phyloP scores from a whole-genome alignment of 2,888 invertebrate species.

The Andrena trimmerana region DNA sequence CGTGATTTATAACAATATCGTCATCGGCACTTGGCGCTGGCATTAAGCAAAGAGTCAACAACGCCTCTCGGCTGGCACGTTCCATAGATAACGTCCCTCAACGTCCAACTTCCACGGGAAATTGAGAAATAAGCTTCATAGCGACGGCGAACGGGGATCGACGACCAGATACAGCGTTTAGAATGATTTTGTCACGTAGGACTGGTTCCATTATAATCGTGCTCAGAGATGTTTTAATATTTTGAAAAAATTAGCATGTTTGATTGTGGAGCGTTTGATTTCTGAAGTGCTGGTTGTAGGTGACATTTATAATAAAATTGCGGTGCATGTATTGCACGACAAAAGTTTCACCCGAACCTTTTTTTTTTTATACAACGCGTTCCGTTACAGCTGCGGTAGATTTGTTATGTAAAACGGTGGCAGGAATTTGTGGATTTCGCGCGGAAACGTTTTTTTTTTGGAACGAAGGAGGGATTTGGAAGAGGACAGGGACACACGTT shows the following conservation, averaged over 20 bases:
- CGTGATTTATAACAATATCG: conserved; percentile 58
- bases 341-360: conserved; percentile 16
- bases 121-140: conserved; percentile 24
- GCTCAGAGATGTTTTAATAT: background rate
- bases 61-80: background rate
- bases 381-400: conserved; percentile 32
- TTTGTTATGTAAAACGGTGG: conserved; percentile 43
- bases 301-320: background rate
- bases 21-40: conserved; percentile 36
- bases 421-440: conserved; percentile 28
- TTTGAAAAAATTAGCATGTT: background rate
- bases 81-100: conserved; percentile 25
- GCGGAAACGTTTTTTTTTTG: conserved; percentile 8
- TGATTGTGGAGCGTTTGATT: too few species aligned
- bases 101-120: conserved; percentile 7
- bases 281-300: too few species aligned
- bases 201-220: background rate
- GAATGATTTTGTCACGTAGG: background rate
- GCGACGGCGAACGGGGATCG: background rate
- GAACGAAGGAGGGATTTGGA: background rate
- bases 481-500: background rate
- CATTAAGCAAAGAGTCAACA: background rate
- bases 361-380: background rate
- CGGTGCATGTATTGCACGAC: conserved; percentile 16
- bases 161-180: background rate